Evolutionary conservation across 2,797 vertebrate genomes (phyloP).

Genomic region (Chelon labrosus): DNA sequence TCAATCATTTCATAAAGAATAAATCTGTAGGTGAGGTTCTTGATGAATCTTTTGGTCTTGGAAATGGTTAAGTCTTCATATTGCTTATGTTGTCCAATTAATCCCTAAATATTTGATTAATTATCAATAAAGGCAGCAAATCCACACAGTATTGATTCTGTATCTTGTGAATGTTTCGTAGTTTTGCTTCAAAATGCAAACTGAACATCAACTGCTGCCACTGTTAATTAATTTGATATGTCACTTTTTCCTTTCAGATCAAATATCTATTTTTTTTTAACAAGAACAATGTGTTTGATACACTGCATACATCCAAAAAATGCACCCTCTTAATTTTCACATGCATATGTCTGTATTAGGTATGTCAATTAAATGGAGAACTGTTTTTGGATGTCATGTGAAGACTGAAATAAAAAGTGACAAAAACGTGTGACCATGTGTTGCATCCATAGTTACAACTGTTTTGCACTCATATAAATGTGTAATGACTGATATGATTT

Average conservation of each 20-base stretch:
- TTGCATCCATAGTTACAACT: background rate
- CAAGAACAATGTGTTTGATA: background rate
- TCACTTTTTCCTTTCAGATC: background rate
- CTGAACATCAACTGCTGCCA: background rate
- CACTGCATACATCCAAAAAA: too few species aligned
- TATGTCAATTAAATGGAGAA: background rate
- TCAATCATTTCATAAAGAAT: too few species aligned
- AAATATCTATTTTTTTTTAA: background rate
- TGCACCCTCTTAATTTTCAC: background rate
- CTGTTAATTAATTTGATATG: background rate
- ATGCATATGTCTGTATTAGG: background rate
- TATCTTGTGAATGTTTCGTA: background rate
- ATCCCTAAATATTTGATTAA: background rate
- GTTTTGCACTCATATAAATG: background rate
- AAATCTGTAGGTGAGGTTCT: too few species aligned
- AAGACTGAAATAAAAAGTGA: slow-evolving; percentile 21
- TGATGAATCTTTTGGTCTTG: too few species aligned
- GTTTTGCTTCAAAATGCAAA: background rate
- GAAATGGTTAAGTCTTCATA: background rate
- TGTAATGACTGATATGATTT: background rate
- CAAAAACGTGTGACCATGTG: background rate
- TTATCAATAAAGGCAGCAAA: background rate
- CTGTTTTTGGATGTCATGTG: background rate
- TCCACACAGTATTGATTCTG: background rate
- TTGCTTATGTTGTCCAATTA: background rate